Evolutionary conservation across 2,797 vertebrate genomes (phyloP).

Genomic region (Petrocephalus sullivani): DNA sequence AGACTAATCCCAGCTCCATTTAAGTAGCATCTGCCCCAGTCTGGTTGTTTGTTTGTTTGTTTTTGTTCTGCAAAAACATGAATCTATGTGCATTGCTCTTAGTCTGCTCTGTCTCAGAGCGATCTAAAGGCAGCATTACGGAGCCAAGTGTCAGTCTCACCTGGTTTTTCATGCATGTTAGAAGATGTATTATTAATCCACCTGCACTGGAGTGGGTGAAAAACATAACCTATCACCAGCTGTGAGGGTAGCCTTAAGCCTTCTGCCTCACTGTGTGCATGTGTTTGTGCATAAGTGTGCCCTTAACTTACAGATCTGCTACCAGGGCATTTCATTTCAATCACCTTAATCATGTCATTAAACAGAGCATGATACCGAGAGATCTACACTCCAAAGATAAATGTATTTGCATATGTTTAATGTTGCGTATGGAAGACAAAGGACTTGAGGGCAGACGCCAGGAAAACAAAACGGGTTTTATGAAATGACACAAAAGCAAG

Average conservation of each 20-base stretch:
- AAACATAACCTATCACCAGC: constrained; percentile 1
- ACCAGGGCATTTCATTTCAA: not conserved
- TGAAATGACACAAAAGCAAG: too few relatives aligned
- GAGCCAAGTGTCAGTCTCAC: not conserved
- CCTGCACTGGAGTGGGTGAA: not conserved
- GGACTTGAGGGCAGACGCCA: too few relatives aligned
- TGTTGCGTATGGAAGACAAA: too few relatives aligned
- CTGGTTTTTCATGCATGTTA: not conserved
- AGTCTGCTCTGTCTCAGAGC: not conserved
- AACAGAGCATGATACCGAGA: not conserved
- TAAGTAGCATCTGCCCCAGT: not conserved
- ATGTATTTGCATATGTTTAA: not conserved
- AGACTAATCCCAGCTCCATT: not conserved
- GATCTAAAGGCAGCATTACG: not conserved
- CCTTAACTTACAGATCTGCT: not conserved
- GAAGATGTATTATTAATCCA: not conserved
- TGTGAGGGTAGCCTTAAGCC: not conserved
- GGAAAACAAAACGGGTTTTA: too few relatives aligned
- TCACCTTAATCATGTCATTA: not conserved
- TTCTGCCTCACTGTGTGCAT: not conserved
- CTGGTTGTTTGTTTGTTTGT: not conserved
- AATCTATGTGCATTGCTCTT: not conserved
- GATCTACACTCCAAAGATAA: not conserved
- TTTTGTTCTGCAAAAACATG: not conserved
- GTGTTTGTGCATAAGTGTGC: not conserved